Base-by-base conservation (phyloP, 2,113 vertebrate species). In the Calypte anna region DNA sequence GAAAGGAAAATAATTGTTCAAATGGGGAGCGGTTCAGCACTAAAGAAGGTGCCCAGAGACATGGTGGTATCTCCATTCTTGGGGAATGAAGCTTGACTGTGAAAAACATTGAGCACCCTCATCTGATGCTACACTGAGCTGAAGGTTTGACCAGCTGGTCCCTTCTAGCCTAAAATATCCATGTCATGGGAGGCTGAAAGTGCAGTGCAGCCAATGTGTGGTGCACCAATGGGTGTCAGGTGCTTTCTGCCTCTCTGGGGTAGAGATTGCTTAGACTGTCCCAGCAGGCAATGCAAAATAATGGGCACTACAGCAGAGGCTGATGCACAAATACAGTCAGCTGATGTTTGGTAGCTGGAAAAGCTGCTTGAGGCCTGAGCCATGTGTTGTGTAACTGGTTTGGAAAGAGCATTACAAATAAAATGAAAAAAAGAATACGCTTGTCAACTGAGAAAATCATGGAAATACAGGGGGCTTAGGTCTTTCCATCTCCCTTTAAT, bases 291-390 rank as follows among this genome's bases (percentile, higher is more conserved):
- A 40, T 15, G 43, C 24, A 86, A 75, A 50, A 40, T 64, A 48
- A 64, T 1, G 11, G 61, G 55, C 53, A 58, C 33, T 0, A 3
- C 50, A 36, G 88, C 58, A 36, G 64, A 81, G 62, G 31, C 64
- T 0, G 2, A 36, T 72, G 57, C 68, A 90, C 57, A 74, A 30
- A 69, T 24, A 70, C 5, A 72, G 40, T 15, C 82, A 84, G 58
- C 38, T 57, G 67, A 48, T 66, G 40, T 73, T 85, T 86, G 90
- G 70, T 73, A 76, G 67, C 48, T 85, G 44, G 38, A 63, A 61
- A 91, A 94, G 87, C 93, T 83, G 93, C 82, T 79, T 43, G 43
- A 72, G n/a, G 80, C 66, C 80, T 93, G 76, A 92, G 82, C 38
- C 10, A 36, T 16, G 51, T 95, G 72, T 87, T 91, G 33, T 90